These are phyloP conservation scores for Mesocentrotus franciscanus DNA, from an alignment of 53 echinoderm and acorn worm species.

Conservation along the genomic window DNA sequence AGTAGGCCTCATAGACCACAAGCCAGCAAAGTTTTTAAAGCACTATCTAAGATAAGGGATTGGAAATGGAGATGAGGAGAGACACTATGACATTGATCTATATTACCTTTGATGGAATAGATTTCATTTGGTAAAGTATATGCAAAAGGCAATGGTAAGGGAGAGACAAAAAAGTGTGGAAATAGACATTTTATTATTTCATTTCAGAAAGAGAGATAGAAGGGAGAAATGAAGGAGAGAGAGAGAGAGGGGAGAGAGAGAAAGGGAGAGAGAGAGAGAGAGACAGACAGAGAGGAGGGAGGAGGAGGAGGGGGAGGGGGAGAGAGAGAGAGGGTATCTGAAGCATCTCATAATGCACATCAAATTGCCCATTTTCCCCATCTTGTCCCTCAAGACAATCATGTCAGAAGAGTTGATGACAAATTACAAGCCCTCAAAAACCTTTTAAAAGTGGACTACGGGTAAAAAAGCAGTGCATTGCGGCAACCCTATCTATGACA, in stretches of 20 bases:
- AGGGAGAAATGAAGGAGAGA: background rate
- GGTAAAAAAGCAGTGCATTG: background rate
- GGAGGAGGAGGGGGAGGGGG: background rate
- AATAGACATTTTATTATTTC: too few relatives aligned
- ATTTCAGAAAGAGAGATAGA: too few relatives aligned
- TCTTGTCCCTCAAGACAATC: background rate
- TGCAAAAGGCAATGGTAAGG: background rate
- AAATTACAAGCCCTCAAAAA: background rate
- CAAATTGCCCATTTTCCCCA: background rate
- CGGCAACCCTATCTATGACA: background rate
- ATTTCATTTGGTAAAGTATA: background rate
- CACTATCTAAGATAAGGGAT: background rate
- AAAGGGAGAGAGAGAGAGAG: background rate
- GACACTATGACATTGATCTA: background rate
- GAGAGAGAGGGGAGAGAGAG: background rate
- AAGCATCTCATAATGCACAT: background rate
- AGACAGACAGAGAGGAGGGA: background rate
- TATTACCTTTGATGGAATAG: too few relatives aligned
- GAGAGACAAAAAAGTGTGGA: background rate
- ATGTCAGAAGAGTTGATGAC: background rate
- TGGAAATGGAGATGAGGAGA: background rate
- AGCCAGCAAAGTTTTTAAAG: background rate
- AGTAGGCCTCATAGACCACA: too few relatives aligned
- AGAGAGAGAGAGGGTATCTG: background rate
- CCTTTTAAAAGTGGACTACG: background rate